These are phyloP conservation scores for Pteropus alecto DNA, from an alignment of 2,113 vertebrate species.

Conservation along the genomic window DNA sequence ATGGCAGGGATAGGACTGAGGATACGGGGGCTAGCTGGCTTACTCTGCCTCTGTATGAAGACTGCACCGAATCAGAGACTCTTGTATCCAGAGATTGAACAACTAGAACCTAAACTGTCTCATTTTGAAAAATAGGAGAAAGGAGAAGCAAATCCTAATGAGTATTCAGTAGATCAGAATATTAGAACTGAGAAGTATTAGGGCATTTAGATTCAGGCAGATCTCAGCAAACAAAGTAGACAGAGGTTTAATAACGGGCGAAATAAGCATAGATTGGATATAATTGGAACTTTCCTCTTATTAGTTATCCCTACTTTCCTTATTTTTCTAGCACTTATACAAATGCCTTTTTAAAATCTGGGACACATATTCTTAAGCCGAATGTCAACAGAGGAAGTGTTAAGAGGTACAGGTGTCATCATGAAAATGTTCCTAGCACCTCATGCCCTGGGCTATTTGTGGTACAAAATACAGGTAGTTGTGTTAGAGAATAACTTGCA, in stretches of 20 bases:
- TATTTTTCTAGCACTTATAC: background rate
- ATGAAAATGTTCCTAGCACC: background rate
- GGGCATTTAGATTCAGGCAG: background rate
- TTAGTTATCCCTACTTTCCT: background rate
- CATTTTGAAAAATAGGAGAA: background rate
- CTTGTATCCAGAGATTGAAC: no score
- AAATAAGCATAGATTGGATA: background rate
- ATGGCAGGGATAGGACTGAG: no score
- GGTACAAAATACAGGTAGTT: background rate
- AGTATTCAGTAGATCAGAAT: background rate
- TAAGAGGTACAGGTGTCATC: background rate
- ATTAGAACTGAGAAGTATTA: background rate
- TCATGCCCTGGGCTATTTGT: background rate
- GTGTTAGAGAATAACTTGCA: background rate
- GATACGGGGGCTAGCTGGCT: background rate
- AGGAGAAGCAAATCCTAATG: background rate
- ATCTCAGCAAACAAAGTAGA: background rate
- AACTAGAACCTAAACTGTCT: background rate
- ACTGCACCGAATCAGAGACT: accelerated
- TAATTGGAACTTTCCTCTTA: background rate
- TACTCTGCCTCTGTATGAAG: accelerated
- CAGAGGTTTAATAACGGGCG: background rate
- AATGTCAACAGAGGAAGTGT: background rate
- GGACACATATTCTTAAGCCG: background rate
- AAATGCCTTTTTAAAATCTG: background rate